Conservation (phyloP, 2,113 vertebrate species). For the Chauna torquata region DNA sequence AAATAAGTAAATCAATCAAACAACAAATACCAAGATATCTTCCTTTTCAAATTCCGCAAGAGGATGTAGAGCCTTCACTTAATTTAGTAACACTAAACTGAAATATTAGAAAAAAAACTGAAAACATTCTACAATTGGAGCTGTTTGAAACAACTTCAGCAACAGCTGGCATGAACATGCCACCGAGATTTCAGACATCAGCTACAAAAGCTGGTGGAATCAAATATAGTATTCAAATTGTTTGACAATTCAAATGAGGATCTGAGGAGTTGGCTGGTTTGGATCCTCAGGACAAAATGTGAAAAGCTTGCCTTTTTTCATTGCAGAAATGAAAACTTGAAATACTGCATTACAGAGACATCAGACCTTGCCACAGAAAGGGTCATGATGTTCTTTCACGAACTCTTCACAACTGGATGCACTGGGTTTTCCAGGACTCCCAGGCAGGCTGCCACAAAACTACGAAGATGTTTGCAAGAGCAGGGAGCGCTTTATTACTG, state of each 20-base stretch:
- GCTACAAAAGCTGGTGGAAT: background rate
- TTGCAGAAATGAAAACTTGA: background rate
- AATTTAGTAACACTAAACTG: background rate
- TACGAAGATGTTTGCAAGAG: background rate
- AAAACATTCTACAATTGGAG: background rate
- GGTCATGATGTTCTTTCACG: background rate
- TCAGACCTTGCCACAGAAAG: background rate
- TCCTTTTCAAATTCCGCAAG: background rate
- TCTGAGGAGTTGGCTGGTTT: background rate
- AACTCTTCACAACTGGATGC: background rate
- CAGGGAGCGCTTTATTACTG: background rate
- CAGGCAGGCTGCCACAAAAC: background rate
- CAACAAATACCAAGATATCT: background rate
- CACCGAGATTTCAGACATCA: background rate
- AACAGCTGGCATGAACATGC: background rate
- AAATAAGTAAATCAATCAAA: background rate
- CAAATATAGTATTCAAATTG: background rate
- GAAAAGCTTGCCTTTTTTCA: background rate
- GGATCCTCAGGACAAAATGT: background rate
- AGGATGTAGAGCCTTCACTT: background rate
- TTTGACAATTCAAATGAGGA: background rate
- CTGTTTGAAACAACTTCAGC: background rate
- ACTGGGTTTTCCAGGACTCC: background rate
- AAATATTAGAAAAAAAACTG: background rate
- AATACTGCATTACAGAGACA: conserved; percentile 2